Base-by-base conservation (phyloP, 2,113 vertebrate genomes). In the Mormyrus lacerda region DNA sequence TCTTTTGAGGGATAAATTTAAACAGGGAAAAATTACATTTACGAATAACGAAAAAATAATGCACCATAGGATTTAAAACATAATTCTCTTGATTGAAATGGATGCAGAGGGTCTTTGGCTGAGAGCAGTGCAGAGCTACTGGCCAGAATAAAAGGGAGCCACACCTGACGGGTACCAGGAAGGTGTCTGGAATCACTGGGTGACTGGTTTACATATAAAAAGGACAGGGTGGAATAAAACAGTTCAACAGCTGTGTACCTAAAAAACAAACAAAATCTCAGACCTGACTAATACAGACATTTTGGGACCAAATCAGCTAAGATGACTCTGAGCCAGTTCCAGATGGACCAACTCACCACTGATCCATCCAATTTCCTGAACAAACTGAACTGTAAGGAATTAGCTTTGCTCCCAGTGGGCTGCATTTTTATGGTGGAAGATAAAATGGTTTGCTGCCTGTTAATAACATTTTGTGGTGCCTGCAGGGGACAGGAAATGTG, bases 1-100 rank as follows among this genome's bases (percentile, higher is more conserved):
- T 91, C 94, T 3, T 98, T 96, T 91, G 92, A 93, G 55, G 97
- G 97, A 89, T 98, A 90, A 94, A 47, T 61, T 42, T 61, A 87
- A 15, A 65, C 9, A 19, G 55, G 31, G 15, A 87, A 53, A 39
- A 86, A 69, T 11, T 3, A 55, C 27, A 35, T 27, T 87, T 42
- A 79, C 15, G n/a, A 79, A 42, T 15, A 53, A 53, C 9, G 0
- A 76, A 17, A 79, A 31, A 42, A 42, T 79, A 42, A 42, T 42
- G 17, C 15, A 42, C 13, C 42, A 21, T 79, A 79, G 35, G 31
- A 79, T 79, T 79, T 79, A 19, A 79, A 79, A 79, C 1, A 0
- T 79, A 42, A 79, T 79, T 79, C 73, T 42, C 73, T 19, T 79
- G 73, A 79, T 79, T 79, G 1, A 42, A 19, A 76, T 19, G 35